Conservation (phyloP, 2,888 invertebrate genomes). For the Watsonalla cultraria region DNA sequence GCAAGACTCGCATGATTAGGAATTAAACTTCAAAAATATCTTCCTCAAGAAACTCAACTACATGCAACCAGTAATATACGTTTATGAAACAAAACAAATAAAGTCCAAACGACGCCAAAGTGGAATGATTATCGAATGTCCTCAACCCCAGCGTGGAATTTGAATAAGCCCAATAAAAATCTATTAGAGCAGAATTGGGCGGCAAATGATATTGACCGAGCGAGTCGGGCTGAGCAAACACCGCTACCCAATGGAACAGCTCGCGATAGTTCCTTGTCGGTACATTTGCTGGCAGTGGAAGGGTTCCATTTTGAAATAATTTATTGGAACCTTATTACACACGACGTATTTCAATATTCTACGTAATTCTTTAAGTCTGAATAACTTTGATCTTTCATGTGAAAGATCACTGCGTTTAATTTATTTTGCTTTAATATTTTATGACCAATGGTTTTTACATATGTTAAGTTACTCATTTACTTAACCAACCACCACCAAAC, state of each 20-base stretch:
- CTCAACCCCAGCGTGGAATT: conserved; percentile 14
- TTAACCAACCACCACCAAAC: no score
- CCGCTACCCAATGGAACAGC: conserved; percentile 37
- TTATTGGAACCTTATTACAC: conserved; percentile 8
- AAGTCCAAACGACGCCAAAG: neutral
- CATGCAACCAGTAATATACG: no score
- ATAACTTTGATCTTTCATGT: no score
- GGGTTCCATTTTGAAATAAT: neutral
- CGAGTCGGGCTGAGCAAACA: conserved; percentile 48
- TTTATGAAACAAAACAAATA: neutral
- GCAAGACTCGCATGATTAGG: no score
- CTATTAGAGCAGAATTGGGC: conserved; percentile 41
- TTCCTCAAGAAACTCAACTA: no score
- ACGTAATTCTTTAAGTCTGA: no score
- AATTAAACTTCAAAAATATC: no score
- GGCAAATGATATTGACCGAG: conserved; percentile 53
- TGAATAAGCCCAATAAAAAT: conserved; percentile 41
- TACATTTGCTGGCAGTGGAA: conserved; percentile 18
- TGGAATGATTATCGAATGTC: neutral
- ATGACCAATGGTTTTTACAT: no score
- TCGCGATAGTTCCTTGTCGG: conserved; percentile 32
- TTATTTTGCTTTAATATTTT: no score
- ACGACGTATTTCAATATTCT: no score
- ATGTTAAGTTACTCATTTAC: no score
- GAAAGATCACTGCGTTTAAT: no score